Evolutionary conservation across 2,113 vertebrate species (phyloP), one percentile per base, ranked within the genome.

Genomic region (Limnothrissa miodon): DNA sequence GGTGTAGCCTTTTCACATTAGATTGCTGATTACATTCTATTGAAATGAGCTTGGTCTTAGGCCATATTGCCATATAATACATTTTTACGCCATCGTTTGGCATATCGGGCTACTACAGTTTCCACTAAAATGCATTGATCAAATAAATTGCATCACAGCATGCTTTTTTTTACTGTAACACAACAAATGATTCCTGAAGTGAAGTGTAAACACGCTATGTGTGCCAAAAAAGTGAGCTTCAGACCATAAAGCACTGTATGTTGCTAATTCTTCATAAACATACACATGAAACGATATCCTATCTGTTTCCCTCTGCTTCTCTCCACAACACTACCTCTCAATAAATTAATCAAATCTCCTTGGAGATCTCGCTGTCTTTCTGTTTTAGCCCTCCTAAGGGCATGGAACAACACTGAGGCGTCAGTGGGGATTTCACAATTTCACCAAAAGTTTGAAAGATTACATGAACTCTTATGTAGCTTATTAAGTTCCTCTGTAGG

Each of bases 281-380:
- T n/a, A 45, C 21, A 19, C n/a, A 79, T n/a, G n/a, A 7, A 79
- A 79, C 2, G 25, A 29, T 29, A 6, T 44, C 56, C 56, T 85
- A 45, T 8, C 36, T 25, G 45, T 15, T 4, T 45, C 25, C 21
- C 78, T 83, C 33, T 45, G 1, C 48, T 13, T 51, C 36, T 82
- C 21, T 66, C 33, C 39, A 17, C 56, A 78, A 23, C 44, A 80
- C 17, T 17, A 84, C 59, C 84, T 81, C 79, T 70, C 39, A 82
- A 81, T 85, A 87, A 88, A 87, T 87, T 80, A 85, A 85, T 81
- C 80, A 83, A 83, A 85, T 80, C 84, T 84, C 87, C 80, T 85
- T 23, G 59, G 85, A 88, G 85, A 83, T 45, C 51, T n/a, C 46
- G 39, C 39, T 46, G 45, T 46, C 17, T 44, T 53, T 85, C 80